phyloP scores from a whole-genome alignment of 35 echinoderm and acorn worm genomes.

The Eucidaris tribuloides region DNA sequence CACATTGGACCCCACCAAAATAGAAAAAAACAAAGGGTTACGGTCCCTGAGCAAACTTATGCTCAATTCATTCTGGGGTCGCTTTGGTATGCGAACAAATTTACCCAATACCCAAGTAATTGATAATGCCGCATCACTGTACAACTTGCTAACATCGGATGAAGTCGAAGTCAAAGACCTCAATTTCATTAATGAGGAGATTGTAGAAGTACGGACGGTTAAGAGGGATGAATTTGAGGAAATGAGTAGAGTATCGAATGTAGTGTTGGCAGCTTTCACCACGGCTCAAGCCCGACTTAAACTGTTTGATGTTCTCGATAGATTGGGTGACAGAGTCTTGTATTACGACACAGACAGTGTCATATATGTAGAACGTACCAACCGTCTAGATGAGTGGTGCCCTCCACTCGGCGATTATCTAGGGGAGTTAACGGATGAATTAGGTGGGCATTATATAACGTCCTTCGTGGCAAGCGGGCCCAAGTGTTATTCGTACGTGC shows the following conservation, averaged over 20 bases:
- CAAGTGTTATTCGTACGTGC: conserved; percentile 43
- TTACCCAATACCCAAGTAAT: neutral
- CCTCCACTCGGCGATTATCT: neutral
- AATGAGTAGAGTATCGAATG: neutral
- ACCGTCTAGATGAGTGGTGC: neutral
- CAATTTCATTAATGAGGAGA: conserved; percentile 26
- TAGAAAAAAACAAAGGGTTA: conserved; percentile 13
- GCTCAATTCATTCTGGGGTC: neutral
- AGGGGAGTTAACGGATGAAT: neutral
- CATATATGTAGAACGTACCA: neutral
- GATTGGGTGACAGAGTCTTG: neutral
- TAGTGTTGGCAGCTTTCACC: neutral
- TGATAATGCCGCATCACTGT: conserved; percentile 3
- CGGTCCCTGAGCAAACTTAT: neutral
- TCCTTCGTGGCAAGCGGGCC: neutral
- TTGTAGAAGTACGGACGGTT: conserved; percentile 22
- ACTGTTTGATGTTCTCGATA: neutral
- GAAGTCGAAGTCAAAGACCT: conserved; percentile 14
- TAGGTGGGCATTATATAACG: conserved; percentile 10
- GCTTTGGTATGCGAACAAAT: conserved; percentile 4
- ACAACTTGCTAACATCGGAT: neutral
- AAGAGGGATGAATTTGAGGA: conserved; percentile 1
- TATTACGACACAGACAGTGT: neutral
- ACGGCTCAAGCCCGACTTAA: conserved; percentile 4
- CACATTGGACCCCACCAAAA: neutral